Percentiles rank a stretch among this genome's conserved stretches.
Conservation (phyloP, 2,797 vertebrate species). For the Clarias pachynema region DNA sequence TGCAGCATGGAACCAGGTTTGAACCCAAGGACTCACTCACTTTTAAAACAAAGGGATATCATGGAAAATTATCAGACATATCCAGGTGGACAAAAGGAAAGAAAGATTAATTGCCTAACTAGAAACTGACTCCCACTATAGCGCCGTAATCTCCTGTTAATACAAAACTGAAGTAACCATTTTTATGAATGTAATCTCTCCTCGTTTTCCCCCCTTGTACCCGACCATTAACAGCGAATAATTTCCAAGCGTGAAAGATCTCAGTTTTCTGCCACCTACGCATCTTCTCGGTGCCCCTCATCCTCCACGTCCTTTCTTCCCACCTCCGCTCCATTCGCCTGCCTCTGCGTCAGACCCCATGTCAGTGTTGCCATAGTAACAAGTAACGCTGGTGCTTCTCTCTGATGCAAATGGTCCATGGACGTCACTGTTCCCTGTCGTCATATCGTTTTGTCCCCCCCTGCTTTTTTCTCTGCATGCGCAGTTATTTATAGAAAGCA, state of each 20-base stretch:
- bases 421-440: slow-evolving; percentile 63
- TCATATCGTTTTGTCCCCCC: slow-evolving; percentile 17
- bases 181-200: not conserved
- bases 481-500: slow-evolving; percentile 52
- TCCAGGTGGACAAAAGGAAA: not conserved
- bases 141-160: not conserved
- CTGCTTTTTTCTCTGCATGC: slow-evolving; percentile 26
- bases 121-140: not conserved
- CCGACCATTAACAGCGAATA: not conserved
- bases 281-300: slow-evolving; percentile 32
- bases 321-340: slow-evolving; percentile 49
- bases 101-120: not conserved
- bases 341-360: slow-evolving; percentile 69
- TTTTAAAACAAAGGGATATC: not conserved
- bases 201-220: not conserved
- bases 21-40: not conserved
- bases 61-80: not conserved
- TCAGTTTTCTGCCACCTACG: slow-evolving; percentile 56
- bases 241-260: slow-evolving; percentile 24
- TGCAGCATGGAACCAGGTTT: slow-evolving; percentile 1
- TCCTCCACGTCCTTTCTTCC: slow-evolving; percentile 55
- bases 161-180: slow-evolving; percentile 4
- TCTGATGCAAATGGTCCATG: slow-evolving; percentile 72
- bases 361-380: slow-evolving; percentile 79
- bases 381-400: slow-evolving; percentile 69